Percentiles rank a stretch among this genome's conserved stretches.
Conservation (phyloP, 2,797 vertebrate species). For the Phalloptychus januarius region DNA sequence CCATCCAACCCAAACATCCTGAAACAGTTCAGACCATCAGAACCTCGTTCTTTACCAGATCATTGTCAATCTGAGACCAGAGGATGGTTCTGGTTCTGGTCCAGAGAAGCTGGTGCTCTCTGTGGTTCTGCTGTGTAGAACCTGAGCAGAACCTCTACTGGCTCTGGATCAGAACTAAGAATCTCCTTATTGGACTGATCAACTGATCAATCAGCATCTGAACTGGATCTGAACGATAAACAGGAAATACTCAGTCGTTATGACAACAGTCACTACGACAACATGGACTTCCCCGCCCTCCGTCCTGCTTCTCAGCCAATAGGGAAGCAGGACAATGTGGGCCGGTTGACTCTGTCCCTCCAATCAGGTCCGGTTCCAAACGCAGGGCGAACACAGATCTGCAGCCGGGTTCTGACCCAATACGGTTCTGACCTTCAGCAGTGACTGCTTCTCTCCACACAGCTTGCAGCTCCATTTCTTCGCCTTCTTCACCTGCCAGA, state of each 20-base stretch:
- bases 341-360: background rate
- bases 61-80: background rate
- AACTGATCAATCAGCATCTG: too few species aligned
- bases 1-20: background rate
- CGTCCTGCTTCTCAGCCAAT: background rate
- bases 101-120: background rate
- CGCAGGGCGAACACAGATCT: background rate
- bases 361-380: background rate
- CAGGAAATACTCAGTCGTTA: background rate
- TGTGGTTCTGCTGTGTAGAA: background rate
- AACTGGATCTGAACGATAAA: background rate
- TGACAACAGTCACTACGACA: background rate
- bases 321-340: background rate
- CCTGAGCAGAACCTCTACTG: background rate
- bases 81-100: background rate
- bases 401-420: background rate
- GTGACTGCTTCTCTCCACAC: conserved; percentile 90
- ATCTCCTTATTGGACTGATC: too few species aligned
- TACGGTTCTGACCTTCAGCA: conserved; percentile 84
- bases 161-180: background rate
- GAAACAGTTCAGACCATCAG: background rate
- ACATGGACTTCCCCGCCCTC: background rate
- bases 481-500: conserved; percentile 86
- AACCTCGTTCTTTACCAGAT: too few species aligned
- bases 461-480: conserved; percentile 89